Conservation (phyloP, 2,113 vertebrate genomes). For the Calypte anna region DNA sequence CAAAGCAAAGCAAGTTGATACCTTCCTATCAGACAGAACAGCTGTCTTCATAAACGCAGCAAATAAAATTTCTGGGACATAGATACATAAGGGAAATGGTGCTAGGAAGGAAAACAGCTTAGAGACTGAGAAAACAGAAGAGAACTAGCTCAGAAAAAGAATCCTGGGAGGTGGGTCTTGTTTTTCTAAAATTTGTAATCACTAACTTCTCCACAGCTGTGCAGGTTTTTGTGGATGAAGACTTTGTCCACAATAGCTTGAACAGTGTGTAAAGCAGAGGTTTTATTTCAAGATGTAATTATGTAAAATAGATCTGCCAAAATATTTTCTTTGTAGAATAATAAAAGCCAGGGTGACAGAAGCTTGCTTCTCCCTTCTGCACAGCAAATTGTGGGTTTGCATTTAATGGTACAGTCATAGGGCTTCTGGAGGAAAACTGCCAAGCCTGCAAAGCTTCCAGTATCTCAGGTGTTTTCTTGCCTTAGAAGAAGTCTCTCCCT, state of each 20-base stretch:
- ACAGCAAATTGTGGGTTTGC: neutral
- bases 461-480: neutral
- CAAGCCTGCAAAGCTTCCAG: neutral
- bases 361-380: neutral
- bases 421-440: neutral
- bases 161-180: conserved; percentile 35
- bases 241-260: neutral
- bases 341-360: neutral
- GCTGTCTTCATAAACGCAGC: neutral
- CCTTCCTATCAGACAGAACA: neutral
- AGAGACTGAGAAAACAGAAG: neutral
- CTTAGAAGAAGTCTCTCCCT: neutral
- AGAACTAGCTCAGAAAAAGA: conserved; percentile 48
- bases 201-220: neutral
- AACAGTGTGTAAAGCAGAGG: conserved; percentile 12
- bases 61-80: neutral
- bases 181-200: conserved; percentile 63
- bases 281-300: conserved; percentile 44
- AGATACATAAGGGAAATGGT: neutral
- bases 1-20: neutral
- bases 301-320: conserved; percentile 29
- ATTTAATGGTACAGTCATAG: neutral
- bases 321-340: conserved; percentile 62
- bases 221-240: neutral
- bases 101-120: neutral